Conservation (phyloP, 1,140 invertebrate species). For the Rhopalosiphum padi region DNA sequence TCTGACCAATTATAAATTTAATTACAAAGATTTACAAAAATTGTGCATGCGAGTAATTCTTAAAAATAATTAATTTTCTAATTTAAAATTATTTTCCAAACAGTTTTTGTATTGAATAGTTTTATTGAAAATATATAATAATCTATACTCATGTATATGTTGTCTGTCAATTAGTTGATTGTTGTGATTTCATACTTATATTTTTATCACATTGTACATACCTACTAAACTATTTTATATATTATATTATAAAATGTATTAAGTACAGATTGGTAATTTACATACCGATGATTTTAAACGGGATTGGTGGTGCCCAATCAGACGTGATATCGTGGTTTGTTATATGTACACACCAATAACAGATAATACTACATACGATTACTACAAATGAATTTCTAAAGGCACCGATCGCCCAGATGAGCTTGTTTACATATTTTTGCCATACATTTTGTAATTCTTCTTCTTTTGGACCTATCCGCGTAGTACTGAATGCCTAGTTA, state of each 20-base stretch:
- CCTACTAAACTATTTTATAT: not conserved
- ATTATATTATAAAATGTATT: not conserved
- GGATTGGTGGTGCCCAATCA: slow-evolving; percentile 62
- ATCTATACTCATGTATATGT: not conserved
- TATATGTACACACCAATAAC: slow-evolving; percentile 66
- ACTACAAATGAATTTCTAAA: slow-evolving; percentile 67
- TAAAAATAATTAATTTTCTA: not conserved
- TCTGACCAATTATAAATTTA: too few species aligned
- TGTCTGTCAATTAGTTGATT: not conserved
- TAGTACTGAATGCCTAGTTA: slow-evolving; percentile 64
- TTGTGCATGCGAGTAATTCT: not conserved
- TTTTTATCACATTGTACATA: not conserved
- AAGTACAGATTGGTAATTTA: not conserved
- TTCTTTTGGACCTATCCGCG: slow-evolving; percentile 64
- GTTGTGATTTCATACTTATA: not conserved
- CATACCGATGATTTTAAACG: slow-evolving; percentile 45
- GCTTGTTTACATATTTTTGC: slow-evolving; percentile 65
- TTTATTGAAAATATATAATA: too few species aligned
- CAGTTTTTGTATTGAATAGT: not conserved
- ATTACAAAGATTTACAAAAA: too few species aligned
- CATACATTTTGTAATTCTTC: slow-evolving; percentile 64
- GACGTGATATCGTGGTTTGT: slow-evolving; percentile 66
- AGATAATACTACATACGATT: slow-evolving; percentile 64
- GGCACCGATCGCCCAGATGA: slow-evolving; percentile 66
- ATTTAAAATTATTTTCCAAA: not conserved